Base-by-base conservation (phyloP, 2,888 invertebrate genomes). In the Torymus tubicola region DNA sequence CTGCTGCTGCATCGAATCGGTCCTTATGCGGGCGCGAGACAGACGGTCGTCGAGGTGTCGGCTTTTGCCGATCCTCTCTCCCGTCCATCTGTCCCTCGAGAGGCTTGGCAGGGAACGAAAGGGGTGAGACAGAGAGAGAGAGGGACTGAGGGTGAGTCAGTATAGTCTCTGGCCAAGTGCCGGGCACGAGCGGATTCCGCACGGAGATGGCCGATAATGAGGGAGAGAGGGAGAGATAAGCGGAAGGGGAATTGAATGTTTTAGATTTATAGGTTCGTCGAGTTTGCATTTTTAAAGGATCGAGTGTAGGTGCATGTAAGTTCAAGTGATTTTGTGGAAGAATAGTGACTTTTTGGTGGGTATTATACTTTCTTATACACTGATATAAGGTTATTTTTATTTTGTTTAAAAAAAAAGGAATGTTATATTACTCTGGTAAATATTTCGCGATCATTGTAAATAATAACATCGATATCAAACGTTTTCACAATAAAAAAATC, bases 51-150 rank as follows among this genome's bases (percentile, higher is more conserved):
- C 70, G 70, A 69, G 72, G 72, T 53, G 72, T 61, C 61, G 67
- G 72, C 31, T 42, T 71, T 64, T 53, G 42, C 24, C 31, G 57
- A 58, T 70, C 71, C n/a, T n/a, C 72, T 64, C 71, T 14, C 42
- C 13, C 72, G 87, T 87, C 87, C 88, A 88, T 88, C 88, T 87
- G 88, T 87, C 87, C 86, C 88, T 73, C 70, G 86, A 84, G 86
- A 85, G 61, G 50, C 58, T 70, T 14, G 60, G 63, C 12, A 14
- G 24, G 5, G 63, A n/a, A n/a, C 5, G 24, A 63, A 31, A 31
- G 57, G 31, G 74, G 18, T 55, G 50, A 63, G 61, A 65, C 52
- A 50, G 18, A 67, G 71, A 60, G 50, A 57, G 58, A 42, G 58
- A 71, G 52, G 24, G 65, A 65, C 68, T 57, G 72, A 57, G 71